Conservation (phyloP, 1,140 invertebrate species). For the Hirudo medicinalis region DNA sequence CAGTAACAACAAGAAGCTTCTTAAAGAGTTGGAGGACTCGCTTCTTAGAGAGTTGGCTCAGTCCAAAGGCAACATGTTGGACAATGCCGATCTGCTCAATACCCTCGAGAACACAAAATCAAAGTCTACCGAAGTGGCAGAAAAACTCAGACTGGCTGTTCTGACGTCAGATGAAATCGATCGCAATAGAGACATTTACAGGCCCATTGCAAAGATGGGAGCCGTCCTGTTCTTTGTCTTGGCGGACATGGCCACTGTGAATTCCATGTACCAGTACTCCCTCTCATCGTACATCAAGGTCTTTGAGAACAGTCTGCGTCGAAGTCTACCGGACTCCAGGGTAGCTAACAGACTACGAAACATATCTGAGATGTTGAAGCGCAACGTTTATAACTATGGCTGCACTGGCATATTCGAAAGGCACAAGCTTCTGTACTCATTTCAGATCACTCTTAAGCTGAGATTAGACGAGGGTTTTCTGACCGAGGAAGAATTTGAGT, state of each 20-base stretch:
- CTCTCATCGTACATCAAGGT: constrained; percentile 52
- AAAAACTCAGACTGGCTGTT: constrained; percentile 55
- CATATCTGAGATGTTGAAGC: constrained; percentile 67
- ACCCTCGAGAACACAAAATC: constrained; percentile 73
- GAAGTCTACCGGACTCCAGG: constrained; percentile 60
- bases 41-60: constrained; percentile 64
- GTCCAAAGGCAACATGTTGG: constrained; percentile 75
- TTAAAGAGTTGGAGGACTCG: constrained; percentile 67
- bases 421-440: constrained; percentile 75
- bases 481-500: constrained; percentile 61
- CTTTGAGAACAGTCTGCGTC: constrained; percentile 62
- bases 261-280: constrained; percentile 82
- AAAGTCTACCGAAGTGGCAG: constrained; percentile 47
- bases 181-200: constrained; percentile 62
- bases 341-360: constrained; percentile 58
- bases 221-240: constrained; percentile 78
- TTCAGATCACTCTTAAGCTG: constrained; percentile 72
- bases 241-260: constrained; percentile 67
- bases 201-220: constrained; percentile 63
- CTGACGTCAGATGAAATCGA: constrained; percentile 65
- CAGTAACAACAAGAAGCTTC: constrained; percentile 61
- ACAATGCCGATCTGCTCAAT: constrained; percentile 67
- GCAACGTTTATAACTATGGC: constrained; percentile 73
- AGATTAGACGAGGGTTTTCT: constrained; percentile 54
- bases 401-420: constrained; percentile 79